phyloP scores from a whole-genome alignment of 2,888 invertebrate genomes.

The Pollenia angustigena region DNA sequence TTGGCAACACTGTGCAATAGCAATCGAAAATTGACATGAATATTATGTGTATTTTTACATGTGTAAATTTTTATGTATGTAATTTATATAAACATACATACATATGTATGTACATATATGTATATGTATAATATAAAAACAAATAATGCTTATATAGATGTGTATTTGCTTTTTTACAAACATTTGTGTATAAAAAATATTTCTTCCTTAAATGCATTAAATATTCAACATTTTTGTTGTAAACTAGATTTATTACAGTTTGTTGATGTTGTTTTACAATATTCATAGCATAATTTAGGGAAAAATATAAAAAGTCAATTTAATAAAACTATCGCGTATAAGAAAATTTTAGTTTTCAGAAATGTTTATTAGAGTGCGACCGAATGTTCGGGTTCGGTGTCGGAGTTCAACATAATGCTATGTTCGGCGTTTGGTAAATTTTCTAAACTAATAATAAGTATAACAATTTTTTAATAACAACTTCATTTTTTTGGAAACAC shows the following conservation, averaged over 20 bases:
- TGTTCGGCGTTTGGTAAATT: too few species aligned
- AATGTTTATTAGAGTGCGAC: too few species aligned
- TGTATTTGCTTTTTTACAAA: background rate
- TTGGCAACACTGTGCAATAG: slow-evolving; percentile 55
- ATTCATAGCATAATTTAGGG: slow-evolving; percentile 58
- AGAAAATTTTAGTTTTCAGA: slow-evolving; percentile 57
- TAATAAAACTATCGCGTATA: slow-evolving; percentile 72
- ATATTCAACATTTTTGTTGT: slow-evolving; percentile 59
- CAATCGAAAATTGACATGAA: slow-evolving; percentile 52
- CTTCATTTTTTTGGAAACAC: too few species aligned
- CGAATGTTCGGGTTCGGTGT: too few species aligned
- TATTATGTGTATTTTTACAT: slow-evolving; percentile 26
- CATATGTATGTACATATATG: background rate
- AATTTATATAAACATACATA: slow-evolving; percentile 34
- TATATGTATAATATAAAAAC: too few species aligned
- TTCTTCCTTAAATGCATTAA: slow-evolving; percentile 54
- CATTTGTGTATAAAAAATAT: background rate
- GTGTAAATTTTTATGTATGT: slow-evolving; percentile 11
- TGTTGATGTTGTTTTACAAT: slow-evolving; percentile 49
- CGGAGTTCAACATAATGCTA: too few species aligned
- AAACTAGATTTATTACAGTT: slow-evolving; percentile 43
- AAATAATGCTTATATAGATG: too few species aligned
- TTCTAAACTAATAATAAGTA: too few species aligned
- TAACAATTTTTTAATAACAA: too few species aligned
- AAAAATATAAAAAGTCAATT: slow-evolving; percentile 53